Evolutionary conservation across 2,888 invertebrate species (phyloP), one percentile per base, ranked within the genome.

Genomic region (Philhelius pedissequus): DNA sequence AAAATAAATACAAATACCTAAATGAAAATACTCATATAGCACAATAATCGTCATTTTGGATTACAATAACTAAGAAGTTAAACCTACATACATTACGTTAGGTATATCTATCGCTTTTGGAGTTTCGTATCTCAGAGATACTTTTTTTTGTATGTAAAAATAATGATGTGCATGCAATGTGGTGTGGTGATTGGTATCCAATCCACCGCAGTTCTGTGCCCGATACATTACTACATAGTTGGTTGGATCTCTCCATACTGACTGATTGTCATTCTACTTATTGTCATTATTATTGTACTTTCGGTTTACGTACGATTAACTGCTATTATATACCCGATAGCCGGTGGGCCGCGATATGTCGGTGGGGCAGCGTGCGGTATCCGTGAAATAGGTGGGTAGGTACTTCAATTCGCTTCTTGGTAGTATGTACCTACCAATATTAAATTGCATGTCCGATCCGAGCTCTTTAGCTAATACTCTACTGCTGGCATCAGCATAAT

Each of bases 211-310:
- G 60, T 62, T 43, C 25, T 58, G 58, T 58, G 38, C 35, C 22
- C 54, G 64, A 40, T 40, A 35, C 48, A 38, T 30, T 52, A 54
- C 35, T 70, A 56, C 45, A 13, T 48, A 64, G 45, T 32, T 22
- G 60, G 79, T 76, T 79, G 84, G 68, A 80, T 75, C 80, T 80
- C 79, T 76, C 79, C 80, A 80, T 80, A 3, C 25, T 3, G 5
- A 71, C 79, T 71, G 80, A 76, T 84, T 79, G 80, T 84, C 84
- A 84, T 84, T 76, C 75, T 58, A 58, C 52, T 79, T 79, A 71
- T 75, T 83, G 77, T 83, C 15, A 62, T 58, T n/a, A 27, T 82
- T 83, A n/a, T n/a, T n/a, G n/a, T n/a, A 73, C 77, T 45, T 74
- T 30, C 20, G 74, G 74, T 78, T 78, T 48, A 74, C 64, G 18